Evolutionary conservation across 2,797 vertebrate genomes (phyloP), one percentile per base, ranked within the genome.

Genomic region (Orientallactaga sibirica): DNA sequence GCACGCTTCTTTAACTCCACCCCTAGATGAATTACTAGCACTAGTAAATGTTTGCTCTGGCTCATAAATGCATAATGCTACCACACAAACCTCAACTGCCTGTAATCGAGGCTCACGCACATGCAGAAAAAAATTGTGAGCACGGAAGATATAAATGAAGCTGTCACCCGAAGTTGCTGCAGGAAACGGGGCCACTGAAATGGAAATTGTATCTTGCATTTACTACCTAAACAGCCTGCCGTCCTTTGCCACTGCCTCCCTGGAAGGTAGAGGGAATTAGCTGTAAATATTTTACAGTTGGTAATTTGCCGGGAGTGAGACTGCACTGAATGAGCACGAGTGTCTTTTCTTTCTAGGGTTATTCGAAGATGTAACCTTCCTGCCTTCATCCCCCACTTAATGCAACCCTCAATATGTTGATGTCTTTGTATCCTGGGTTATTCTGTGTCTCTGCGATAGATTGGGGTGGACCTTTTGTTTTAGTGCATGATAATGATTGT

Each of bases 221-320:
- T 93, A 84, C 82, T 78, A 52, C 82, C 93, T 29, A n/a, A 70
- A 94, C 75, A 80, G 55, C 87, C 84, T 86, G 71, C 90, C 66
- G 96, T 68, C 85, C 61, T 84, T 75, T 18, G 29, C 88, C 66
- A 24, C 71, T 5, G 16, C 94, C 68, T 64, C 95, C 91, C 85
- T 79, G 76, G 62, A 91, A 96, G 86, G 91, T 58, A 75, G 88
- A 86, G 84, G 75, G 87, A 88, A 95, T 95, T 93, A 86, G 96
- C 73, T 93, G 94, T 95, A 93, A 95, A 97, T 94, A 96, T 93
- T 97, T 94, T 86, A 96, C 91, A 70, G 91, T 67, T 76, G 91
- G 89, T 94, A 85, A 96, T 94, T 96, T 94, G 91, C 73, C 24
- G 74, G 74, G 29, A 92, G 82, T 93, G 64, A n/a, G 75, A 78